phyloP scores from a whole-genome alignment of 1,140 invertebrate genomes.

The Gonatopus flavifemur region DNA sequence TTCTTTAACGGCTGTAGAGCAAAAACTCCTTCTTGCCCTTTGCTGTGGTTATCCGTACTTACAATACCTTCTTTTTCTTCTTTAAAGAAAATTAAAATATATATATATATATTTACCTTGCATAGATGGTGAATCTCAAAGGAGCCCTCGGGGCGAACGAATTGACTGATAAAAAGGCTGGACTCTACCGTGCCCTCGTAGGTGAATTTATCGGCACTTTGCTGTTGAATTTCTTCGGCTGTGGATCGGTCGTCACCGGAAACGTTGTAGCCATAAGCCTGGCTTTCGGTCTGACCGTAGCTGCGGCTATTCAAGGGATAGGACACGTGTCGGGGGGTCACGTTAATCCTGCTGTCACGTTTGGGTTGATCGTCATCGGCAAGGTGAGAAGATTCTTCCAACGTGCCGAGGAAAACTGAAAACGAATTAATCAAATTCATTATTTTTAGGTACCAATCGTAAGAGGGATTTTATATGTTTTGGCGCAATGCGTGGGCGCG shows the following conservation, averaged over 20 bases:
- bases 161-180: conserved; percentile 63
- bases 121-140: conserved; percentile 61
- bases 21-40: too few relatives aligned
- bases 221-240: conserved; percentile 81
- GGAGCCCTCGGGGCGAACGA: conserved; percentile 68
- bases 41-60: too few relatives aligned
- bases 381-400: conserved; percentile 60
- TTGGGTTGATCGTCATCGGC: conserved; percentile 75
- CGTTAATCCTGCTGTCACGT: conserved; percentile 88
- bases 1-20: too few relatives aligned
- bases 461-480: conserved; percentile 76
- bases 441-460: conserved; percentile 60
- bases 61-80: too few relatives aligned
- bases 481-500: conserved; percentile 82
- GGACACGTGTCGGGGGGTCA: conserved; percentile 90
- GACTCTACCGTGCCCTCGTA: conserved; percentile 68
- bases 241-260: conserved; percentile 68
- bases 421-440: not conserved
- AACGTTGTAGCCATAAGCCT: conserved; percentile 78
- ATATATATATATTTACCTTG: conserved; percentile 2
- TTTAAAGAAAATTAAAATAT: too few relatives aligned
- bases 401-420: not conserved
- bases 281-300: conserved; percentile 84
- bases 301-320: conserved; percentile 76
- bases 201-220: conserved; percentile 86